Evolutionary conservation across 2,888 invertebrate species (phyloP).

Genomic region (Platerodrilus igneus): DNA sequence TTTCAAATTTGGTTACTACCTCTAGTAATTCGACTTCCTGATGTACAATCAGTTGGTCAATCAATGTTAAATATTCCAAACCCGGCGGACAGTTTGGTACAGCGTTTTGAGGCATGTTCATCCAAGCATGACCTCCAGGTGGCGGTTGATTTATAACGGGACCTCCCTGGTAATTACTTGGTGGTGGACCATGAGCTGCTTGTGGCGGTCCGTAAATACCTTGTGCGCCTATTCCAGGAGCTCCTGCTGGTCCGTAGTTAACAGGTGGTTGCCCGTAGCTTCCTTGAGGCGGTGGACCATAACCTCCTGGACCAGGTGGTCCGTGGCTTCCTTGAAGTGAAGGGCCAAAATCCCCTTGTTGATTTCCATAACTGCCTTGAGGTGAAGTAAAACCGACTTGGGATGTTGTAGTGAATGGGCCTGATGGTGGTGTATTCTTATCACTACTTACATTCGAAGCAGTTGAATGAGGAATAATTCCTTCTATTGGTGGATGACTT

Average conservation of each 20-base stretch:
- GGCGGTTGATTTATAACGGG: slow-evolving; percentile 5
- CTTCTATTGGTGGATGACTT: too few relatives aligned
- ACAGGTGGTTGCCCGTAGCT: slow-evolving; percentile 1
- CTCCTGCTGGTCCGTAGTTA: slow-evolving; percentile 1
- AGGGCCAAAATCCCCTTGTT: too few relatives aligned
- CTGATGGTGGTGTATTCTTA: too few relatives aligned
- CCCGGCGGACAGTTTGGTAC: slow-evolving; percentile 69
- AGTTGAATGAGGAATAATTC: too few relatives aligned
- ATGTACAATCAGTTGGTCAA: slow-evolving; percentile 69
- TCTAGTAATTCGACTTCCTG: slow-evolving; percentile 61
- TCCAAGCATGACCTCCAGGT: slow-evolving; percentile 26
- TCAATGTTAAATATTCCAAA: slow-evolving; percentile 73
- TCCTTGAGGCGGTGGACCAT: slow-evolving; percentile 1
- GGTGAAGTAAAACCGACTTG: too few relatives aligned
- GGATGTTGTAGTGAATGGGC: too few relatives aligned
- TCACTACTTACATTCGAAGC: too few relatives aligned
- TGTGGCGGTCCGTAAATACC: slow-evolving; percentile 42
- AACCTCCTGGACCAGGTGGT: neutral
- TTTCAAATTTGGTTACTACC: slow-evolving; percentile 74
- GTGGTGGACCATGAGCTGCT: slow-evolving; percentile 27
- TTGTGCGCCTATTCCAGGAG: neutral
- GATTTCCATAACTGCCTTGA: too few relatives aligned
- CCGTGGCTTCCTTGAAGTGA: neutral
- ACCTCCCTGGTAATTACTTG: too few relatives aligned
- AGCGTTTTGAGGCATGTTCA: slow-evolving; percentile 48